These are phyloP conservation scores for Platyscapa corneri DNA, from an alignment of 1,140 invertebrate genomes.

Conservation along the genomic window DNA sequence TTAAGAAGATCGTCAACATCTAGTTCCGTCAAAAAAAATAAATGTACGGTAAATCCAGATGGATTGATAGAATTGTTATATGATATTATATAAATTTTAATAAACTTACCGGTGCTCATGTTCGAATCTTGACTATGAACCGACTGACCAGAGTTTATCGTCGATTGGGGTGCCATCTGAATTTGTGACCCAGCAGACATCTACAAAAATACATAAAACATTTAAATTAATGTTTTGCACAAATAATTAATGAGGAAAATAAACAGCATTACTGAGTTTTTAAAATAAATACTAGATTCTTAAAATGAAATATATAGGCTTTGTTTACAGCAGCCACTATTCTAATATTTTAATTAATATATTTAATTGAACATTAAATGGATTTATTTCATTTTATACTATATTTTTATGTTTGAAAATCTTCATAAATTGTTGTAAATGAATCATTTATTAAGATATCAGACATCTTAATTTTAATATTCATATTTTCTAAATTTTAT, in stretches of 20 bases:
- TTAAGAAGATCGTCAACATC: background rate
- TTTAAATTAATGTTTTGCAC: background rate
- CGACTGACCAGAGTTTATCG: slow-evolving; percentile 89
- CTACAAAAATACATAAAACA: slow-evolving; percentile 76
- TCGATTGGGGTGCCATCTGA: slow-evolving; percentile 94
- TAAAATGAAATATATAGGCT: too few species aligned
- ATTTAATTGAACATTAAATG: too few species aligned
- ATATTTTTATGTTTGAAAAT: background rate
- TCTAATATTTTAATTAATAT: too few species aligned
- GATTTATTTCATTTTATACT: background rate
- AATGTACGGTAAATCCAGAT: slow-evolving; percentile 49
- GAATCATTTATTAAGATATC: background rate
- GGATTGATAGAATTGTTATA: slow-evolving; percentile 27
- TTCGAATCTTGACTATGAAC: slow-evolving; percentile 95
- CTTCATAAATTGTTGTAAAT: background rate
- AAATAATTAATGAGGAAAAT: background rate
- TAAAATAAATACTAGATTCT: too few species aligned
- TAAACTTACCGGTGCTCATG: slow-evolving; percentile 89
- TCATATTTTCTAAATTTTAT: background rate
- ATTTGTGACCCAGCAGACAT: slow-evolving; percentile 95
- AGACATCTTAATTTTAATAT: background rate
- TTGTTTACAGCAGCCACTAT: background rate
- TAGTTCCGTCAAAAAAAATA: slow-evolving; percentile 39
- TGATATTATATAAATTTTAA: background rate
- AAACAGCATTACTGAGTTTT: background rate